A percentile compares a stretch with the other conserved stretches of the same genome.
Conservation (phyloP, 1,140 invertebrate species). For the Thalassaphorura encarpata region DNA sequence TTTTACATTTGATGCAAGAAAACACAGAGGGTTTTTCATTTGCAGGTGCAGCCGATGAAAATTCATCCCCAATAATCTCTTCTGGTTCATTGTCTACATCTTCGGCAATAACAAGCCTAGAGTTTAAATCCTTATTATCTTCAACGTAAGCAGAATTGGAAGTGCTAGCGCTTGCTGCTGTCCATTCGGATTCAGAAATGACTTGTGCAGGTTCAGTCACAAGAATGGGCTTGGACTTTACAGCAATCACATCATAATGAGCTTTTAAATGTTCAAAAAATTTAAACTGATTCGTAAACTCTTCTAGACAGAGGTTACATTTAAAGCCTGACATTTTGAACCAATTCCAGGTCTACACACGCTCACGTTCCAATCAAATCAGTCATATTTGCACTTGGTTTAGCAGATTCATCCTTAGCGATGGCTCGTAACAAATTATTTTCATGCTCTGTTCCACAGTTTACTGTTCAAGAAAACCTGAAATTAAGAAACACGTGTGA, state of each 20-base stretch:
- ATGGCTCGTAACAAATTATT: too few species aligned
- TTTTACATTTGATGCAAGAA: too few species aligned
- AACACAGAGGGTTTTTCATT: too few species aligned
- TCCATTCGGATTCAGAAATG: not conserved
- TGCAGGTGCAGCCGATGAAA: too few species aligned
- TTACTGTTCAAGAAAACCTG: too few species aligned
- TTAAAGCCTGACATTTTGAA: slow-evolving; percentile 44
- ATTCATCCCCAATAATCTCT: not conserved
- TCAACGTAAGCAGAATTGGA: slow-evolving; percentile 11
- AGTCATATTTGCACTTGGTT: too few species aligned
- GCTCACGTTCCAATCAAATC: too few species aligned
- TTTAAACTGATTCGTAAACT: slow-evolving; percentile 55
- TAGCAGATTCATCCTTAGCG: too few species aligned
- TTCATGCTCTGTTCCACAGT: too few species aligned
- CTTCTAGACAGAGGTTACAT: slow-evolving; percentile 56
- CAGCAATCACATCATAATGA: slow-evolving; percentile 56
- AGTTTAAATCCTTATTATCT: slow-evolving; percentile 6
- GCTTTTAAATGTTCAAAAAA: slow-evolving; percentile 70
- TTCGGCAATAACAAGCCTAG: not conserved
- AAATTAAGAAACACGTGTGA: too few species aligned
- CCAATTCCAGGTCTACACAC: too few species aligned
- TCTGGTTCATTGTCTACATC: not conserved
- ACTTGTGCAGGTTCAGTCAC: not conserved
- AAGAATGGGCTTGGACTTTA: slow-evolving; percentile 2
- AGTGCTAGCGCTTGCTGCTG: too few species aligned